A percentile compares a stretch with the other conserved stretches of the same genome.
phyloP scores from a whole-genome alignment of 2,888 invertebrate species.

The Lepidocyrtinus sp. region DNA sequence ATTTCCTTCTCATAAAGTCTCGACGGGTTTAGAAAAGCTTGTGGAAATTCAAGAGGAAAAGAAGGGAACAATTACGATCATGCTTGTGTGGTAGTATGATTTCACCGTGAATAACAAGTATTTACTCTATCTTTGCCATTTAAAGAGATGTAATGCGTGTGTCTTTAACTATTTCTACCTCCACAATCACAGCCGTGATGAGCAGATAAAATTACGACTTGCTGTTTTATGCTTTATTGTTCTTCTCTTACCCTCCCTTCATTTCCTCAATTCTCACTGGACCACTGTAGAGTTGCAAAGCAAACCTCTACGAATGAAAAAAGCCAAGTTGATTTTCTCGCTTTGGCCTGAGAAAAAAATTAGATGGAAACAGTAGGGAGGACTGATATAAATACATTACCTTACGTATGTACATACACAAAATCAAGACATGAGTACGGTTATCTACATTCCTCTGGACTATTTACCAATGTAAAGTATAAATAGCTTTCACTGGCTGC shows the following conservation, averaged over 20 bases:
- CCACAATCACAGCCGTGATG: neutral
- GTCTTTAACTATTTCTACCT: neutral
- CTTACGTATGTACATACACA: no score
- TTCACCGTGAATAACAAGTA: no score
- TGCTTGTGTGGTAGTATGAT: no score
- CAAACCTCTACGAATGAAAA: slow-evolving; percentile 25
- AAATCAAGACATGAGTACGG: no score
- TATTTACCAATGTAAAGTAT: no score
- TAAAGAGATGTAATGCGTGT: neutral
- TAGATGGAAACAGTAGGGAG: neutral
- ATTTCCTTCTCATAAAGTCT: slow-evolving; percentile 11
- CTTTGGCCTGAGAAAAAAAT: neutral
- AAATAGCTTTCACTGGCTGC: no score
- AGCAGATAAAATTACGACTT: slow-evolving; percentile 50
- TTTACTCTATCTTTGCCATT: neutral
- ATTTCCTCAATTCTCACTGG: slow-evolving; percentile 20
- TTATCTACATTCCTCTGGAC: no score
- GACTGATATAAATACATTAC: no score
- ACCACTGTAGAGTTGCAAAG: slow-evolving; percentile 35
- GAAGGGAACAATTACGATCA: neutral
- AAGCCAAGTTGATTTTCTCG: slow-evolving; percentile 44
- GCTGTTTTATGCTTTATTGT: neutral
- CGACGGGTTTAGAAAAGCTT: slow-evolving; percentile 42
- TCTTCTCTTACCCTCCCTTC: slow-evolving; percentile 17
- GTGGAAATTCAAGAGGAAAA: slow-evolving; percentile 52